phyloP scores from a whole-genome alignment of 1,140 invertebrate genomes.

The Ylistrum balloti region DNA sequence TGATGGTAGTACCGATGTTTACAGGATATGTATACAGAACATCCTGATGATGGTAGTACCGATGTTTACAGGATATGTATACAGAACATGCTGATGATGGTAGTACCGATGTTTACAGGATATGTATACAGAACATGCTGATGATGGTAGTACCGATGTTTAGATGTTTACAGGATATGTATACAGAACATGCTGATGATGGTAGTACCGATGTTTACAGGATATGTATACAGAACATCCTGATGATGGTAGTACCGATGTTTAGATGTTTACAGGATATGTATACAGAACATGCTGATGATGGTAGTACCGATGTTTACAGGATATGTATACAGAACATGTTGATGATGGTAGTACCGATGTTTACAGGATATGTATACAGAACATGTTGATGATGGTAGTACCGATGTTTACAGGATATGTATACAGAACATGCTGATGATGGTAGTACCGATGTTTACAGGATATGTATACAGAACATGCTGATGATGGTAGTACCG shows the following conservation, averaged over 20 bases:
- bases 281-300: slow-evolving; percentile 61
- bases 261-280: too few species aligned
- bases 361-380: too few species aligned
- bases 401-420: too few species aligned
- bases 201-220: slow-evolving; percentile 53
- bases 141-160: slow-evolving; percentile 57
- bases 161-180: too few species aligned
- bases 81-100: slow-evolving; percentile 63
- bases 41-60: slow-evolving; percentile 58
- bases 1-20: slow-evolving; percentile 54
- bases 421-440: slow-evolving; percentile 61
- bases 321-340: too few species aligned
- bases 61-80: slow-evolving; percentile 56
- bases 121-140: slow-evolving; percentile 60
- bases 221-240: too few species aligned
- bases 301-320: slow-evolving; percentile 54
- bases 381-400: slow-evolving; percentile 61
- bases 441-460: slow-evolving; percentile 56
- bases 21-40: too few species aligned
- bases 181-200: slow-evolving; percentile 61
- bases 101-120: too few species aligned
- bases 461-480: too few species aligned
- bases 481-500: slow-evolving; percentile 57
- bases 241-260: slow-evolving; percentile 54
- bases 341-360: slow-evolving; percentile 57